phyloP scores from a whole-genome alignment of 1,140 invertebrate species.

The Diorhabda carinulata region DNA sequence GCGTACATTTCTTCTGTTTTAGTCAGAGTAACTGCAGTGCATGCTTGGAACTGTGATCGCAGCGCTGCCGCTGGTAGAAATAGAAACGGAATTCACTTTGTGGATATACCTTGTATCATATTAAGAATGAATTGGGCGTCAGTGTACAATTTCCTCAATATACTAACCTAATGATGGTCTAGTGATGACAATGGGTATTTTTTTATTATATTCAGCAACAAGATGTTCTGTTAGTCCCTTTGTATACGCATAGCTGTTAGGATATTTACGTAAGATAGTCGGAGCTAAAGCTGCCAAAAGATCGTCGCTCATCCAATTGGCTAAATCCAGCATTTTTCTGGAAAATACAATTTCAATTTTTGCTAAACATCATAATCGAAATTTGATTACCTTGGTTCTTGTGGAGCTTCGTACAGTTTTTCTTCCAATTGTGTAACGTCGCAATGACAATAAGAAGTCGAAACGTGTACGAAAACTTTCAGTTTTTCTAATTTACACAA shows the following conservation, averaged over 20 bases:
- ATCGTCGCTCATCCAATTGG: slow-evolving; percentile 73
- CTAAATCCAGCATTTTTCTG: slow-evolving; percentile 61
- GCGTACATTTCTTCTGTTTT: too few species aligned
- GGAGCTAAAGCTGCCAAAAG: slow-evolving; percentile 69
- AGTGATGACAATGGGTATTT: slow-evolving; percentile 64
- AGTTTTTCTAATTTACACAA: slow-evolving; percentile 43
- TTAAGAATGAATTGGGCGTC: too few species aligned
- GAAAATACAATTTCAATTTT: slow-evolving; percentile 13
- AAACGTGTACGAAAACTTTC: slow-evolving; percentile 67
- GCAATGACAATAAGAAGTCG: slow-evolving; percentile 79
- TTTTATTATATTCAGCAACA: slow-evolving; percentile 56
- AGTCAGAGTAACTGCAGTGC: too few species aligned
- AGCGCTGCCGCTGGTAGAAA: too few species aligned
- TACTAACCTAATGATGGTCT: slow-evolving; percentile 72
- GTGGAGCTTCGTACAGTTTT: slow-evolving; percentile 60
- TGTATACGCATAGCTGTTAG: slow-evolving; percentile 78
- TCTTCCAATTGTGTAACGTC: slow-evolving; percentile 66
- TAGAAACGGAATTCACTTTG: too few species aligned
- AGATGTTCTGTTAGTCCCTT: slow-evolving; percentile 72
- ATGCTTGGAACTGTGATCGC: too few species aligned
- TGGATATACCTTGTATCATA: too few species aligned
- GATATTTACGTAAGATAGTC: slow-evolving; percentile 65
- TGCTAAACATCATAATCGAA: neutral
- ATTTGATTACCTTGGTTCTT: slow-evolving; percentile 62
- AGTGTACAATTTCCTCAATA: slow-evolving; percentile 13